phyloP scores from a whole-genome alignment of 2,113 vertebrate species.

The Nymphicus hollandicus region DNA sequence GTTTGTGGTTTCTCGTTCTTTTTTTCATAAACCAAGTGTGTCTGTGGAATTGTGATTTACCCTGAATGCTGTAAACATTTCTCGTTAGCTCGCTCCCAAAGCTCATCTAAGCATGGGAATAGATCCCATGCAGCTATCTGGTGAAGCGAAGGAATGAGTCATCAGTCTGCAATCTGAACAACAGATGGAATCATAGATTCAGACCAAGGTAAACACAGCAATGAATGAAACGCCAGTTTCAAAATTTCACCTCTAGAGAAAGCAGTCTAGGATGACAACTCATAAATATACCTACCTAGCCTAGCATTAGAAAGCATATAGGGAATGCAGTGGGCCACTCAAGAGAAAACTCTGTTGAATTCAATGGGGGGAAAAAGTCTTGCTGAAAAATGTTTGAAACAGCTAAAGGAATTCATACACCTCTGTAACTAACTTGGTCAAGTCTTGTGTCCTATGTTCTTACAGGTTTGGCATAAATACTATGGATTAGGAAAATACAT shows the following conservation, averaged over 20 bases:
- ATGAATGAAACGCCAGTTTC: constrained; percentile 32
- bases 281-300: background rate
- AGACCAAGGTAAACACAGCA: constrained; percentile 24
- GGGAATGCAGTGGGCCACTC: background rate
- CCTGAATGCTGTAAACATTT: background rate
- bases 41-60: background rate
- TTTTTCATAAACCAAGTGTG: background rate
- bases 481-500: background rate
- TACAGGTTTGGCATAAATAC: background rate
- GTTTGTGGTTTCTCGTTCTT: background rate
- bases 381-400: background rate
- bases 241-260: constrained; percentile 21
- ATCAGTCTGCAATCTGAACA: constrained; percentile 16
- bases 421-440: background rate
- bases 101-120: background rate
- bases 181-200: background rate
- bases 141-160: constrained; percentile 58
- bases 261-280: background rate
- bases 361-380: background rate
- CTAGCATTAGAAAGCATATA: background rate
- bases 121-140: constrained; percentile 20
- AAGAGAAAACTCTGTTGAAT: background rate
- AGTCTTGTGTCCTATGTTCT: background rate
- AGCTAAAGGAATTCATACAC: background rate
- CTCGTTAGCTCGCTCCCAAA: constrained; percentile 27